These are phyloP conservation scores for Pyrocephalus nanus DNA, from an alignment of 2,797 vertebrate genomes.

Conservation along the genomic window DNA sequence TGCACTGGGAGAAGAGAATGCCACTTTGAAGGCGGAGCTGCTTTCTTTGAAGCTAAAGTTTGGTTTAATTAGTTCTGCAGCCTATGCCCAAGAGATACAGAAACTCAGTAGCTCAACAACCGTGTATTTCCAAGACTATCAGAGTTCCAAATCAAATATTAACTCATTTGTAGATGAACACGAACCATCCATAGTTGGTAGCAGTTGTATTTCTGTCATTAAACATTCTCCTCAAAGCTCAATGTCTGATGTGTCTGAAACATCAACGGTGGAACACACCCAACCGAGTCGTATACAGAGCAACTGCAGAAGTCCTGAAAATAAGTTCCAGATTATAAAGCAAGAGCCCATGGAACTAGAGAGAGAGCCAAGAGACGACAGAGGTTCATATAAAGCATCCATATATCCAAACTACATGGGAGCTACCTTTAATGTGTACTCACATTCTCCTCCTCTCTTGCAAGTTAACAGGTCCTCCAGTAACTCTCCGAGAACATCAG, in stretches of 20 bases:
- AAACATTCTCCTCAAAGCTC: slow-evolving; percentile 91
- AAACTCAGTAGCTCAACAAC: slow-evolving; percentile 81
- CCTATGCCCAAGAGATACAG: slow-evolving; percentile 90
- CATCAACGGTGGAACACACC: slow-evolving; percentile 68
- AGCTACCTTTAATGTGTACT: slow-evolving; percentile 77
- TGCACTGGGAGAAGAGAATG: slow-evolving; percentile 93
- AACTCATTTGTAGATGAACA: slow-evolving; percentile 77
- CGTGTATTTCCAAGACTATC: slow-evolving; percentile 85
- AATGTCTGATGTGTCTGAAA: slow-evolving; percentile 81
- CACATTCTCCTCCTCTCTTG: slow-evolving; percentile 86
- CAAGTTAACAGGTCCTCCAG: slow-evolving; percentile 87
- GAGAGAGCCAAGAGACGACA: slow-evolving; percentile 80
- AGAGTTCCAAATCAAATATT: slow-evolving; percentile 70
- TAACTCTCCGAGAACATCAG: slow-evolving; percentile 90
- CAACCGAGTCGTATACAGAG: slow-evolving; percentile 71
- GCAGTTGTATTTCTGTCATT: slow-evolving; percentile 93
- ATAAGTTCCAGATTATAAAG: slow-evolving; percentile 83
- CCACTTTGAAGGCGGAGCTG: slow-evolving; percentile 90
- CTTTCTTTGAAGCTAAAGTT: slow-evolving; percentile 92
- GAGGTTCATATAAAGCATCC: slow-evolving; percentile 78
- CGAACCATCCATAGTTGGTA: slow-evolving; percentile 79
- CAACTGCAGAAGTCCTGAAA: slow-evolving; percentile 77
- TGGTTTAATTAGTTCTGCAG: slow-evolving; percentile 88
- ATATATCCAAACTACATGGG: slow-evolving; percentile 83
- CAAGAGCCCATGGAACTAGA: slow-evolving; percentile 85